Evolutionary conservation across 2,113 vertebrate species (phyloP), one percentile per base, ranked within the genome.

Genomic region (Calyptommatus sinebrachiatus): DNA sequence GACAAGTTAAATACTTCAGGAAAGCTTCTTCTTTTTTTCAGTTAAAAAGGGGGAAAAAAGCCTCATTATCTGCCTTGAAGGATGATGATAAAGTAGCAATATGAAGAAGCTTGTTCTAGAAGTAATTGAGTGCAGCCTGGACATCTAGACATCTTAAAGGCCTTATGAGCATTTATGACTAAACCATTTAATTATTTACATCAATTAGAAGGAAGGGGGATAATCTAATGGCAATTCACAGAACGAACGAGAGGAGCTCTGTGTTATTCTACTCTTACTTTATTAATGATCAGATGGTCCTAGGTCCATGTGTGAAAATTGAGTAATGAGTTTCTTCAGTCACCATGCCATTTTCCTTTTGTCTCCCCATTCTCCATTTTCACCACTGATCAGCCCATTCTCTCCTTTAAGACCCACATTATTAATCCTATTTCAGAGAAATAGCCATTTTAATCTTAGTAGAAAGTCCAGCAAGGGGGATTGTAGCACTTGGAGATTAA

Each of bases 171-270:
- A 86, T 87, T 84, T 84, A 41, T 66, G 85, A 86, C n/a, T 81
- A 83, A 77, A 1, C 21, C 87, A 75, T 87, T 86, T 76, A 89
- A 87, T 87, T 87, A 68, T 77, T 29, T 28, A 82, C 0, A 46
- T 62, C 67, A 82, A 84, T n/a, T 53, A 18, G 53, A 57, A 57
- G 4, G 61, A 76, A 81, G 3, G 60, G 82, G 89, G 67, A 66
- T 50, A 79, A 84, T 69, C 6, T 31, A 88, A 18, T 45, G 70
- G 71, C 16, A 88, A 82, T 85, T 81, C 86, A 87, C 83, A 76
- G 46, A 57, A 71, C 86, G 70, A 82, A 82, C 10, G 3, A 72
- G 3, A 1, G 1, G 1, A 82, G 83, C 82, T 78, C 73, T 73
- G 41, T 69, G 68, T 62, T 71, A 5, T 61, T 61, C 67, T 46